Percentiles rank a stretch among this genome's conserved stretches.
Evolutionary conservation across 2,888 invertebrate species (phyloP).

Genomic region (Hermodice carunculata): DNA sequence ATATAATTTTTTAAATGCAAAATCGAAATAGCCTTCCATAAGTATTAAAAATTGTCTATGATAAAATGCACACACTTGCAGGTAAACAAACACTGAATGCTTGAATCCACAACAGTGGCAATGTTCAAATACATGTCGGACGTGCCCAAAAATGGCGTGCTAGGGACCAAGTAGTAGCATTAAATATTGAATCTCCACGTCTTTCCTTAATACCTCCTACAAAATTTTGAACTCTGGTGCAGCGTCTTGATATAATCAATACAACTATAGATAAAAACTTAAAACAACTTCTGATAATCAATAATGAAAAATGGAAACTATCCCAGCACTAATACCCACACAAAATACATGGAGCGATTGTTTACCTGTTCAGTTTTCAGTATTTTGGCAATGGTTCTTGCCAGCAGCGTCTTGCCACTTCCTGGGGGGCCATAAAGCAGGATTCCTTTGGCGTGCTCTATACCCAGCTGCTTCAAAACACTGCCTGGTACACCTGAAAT

Average conservation of each 20-base stretch:
- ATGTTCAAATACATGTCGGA: too few relatives aligned
- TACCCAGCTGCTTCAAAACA: slow-evolving; percentile 15
- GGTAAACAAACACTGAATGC: too few relatives aligned
- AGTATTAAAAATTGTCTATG: too few relatives aligned
- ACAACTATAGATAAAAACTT: neutral
- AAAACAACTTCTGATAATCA: too few relatives aligned
- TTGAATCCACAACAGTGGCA: too few relatives aligned
- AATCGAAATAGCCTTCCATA: too few relatives aligned
- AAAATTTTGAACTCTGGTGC: neutral
- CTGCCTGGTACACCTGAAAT: slow-evolving; percentile 15
- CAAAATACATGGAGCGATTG: neutral
- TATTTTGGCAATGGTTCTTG: slow-evolving; percentile 21
- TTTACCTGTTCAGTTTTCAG: slow-evolving; percentile 22
- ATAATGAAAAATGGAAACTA: too few relatives aligned
- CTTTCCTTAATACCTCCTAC: neutral
- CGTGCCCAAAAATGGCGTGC: too few relatives aligned
- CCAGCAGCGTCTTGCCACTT: slow-evolving; percentile 25
- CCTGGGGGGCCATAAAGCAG: slow-evolving; percentile 26
- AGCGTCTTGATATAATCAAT: neutral
- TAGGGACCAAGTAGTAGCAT: too few relatives aligned
- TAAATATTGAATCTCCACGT: neutral
- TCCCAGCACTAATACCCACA: neutral
- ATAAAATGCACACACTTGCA: too few relatives aligned
- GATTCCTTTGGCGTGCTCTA: slow-evolving; percentile 27
- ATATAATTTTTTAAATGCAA: too few relatives aligned